Evolutionary conservation across 2,113 vertebrate species (phyloP), one percentile per base, ranked within the genome.

Genomic region (Rhineura floridana): DNA sequence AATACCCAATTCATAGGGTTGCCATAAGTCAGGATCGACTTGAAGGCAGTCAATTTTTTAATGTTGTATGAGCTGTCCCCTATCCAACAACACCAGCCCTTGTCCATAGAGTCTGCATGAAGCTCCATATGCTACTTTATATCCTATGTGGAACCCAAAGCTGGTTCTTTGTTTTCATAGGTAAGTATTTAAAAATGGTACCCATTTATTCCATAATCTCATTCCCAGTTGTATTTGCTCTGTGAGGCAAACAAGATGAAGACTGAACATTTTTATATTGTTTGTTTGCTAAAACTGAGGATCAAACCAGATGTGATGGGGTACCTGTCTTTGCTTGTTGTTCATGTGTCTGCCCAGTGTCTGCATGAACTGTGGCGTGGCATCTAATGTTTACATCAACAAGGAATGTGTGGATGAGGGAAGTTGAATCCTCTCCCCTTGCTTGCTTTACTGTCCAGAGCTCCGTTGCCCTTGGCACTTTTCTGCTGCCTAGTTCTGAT

Each of bases 41-140:
- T n/a, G n/a, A n/a, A n/a, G n/a, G n/a, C n/a, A n/a, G n/a, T n/a
- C n/a, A n/a, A n/a, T n/a, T n/a, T n/a, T n/a, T n/a, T n/a, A n/a
- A n/a, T n/a, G n/a, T n/a, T n/a, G 78, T 88, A 85, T 87, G 62
- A 76, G 87, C 69, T 65, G 7, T 80, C 90, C 88, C 30, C 85
- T 89, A 36, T 15, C 91, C 55, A 80, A 39, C 13, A 55, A 10
- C 48, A 90, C 63, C 42, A 13, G 88, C 25, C 59, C 79, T 91
- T 90, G 65, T 84, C 63, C 70, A 9, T 7, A 70, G 62, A n/a
- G 25, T 15, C 36, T 87, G 0, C n/a, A 39, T 30, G 17, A 28
- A 30, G 23, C 44, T 63, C 69, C 82, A 50, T 1, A n/a, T 87
- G 10, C 21, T 73, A 23, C 79, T 67, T 70, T 86, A 12, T 42